Evolutionary conservation across 2,888 invertebrate species (phyloP).

Genomic region (Trachelus tabidus): DNA sequence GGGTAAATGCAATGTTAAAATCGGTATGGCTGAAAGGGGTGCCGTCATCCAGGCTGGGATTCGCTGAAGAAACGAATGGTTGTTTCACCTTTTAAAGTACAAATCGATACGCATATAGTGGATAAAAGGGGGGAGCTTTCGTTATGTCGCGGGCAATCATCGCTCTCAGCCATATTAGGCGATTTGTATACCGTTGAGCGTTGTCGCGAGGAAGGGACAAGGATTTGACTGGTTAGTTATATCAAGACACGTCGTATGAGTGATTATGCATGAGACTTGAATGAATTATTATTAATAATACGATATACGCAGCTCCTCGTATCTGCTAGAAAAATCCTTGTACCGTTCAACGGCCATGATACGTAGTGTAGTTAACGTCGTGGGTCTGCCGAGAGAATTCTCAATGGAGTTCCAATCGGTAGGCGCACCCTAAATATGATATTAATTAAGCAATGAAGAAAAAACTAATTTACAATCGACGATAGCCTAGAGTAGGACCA

Average conservation of each 20-base stretch:
- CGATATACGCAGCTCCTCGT: too few relatives aligned
- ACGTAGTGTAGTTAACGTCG: slow-evolving; percentile 24
- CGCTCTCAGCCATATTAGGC: slow-evolving; percentile 40
- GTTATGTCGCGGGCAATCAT: slow-evolving; percentile 32
- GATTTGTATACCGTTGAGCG: slow-evolving; percentile 38
- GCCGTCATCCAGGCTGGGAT: slow-evolving; percentile 14
- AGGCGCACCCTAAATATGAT: slow-evolving; percentile 45
- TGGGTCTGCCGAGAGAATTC: slow-evolving; percentile 39
- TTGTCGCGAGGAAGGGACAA: slow-evolving; percentile 30
- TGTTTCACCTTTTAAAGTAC: slow-evolving; percentile 42
- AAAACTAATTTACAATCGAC: slow-evolving; percentile 51
- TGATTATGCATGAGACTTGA: too few relatives aligned
- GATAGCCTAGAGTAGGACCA: slow-evolving; percentile 46
- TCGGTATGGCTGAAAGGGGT: slow-evolving; percentile 16
- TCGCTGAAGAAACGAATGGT: slow-evolving; percentile 31
- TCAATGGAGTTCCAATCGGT: slow-evolving; percentile 32
- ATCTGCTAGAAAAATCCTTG: too few relatives aligned
- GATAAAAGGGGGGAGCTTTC: slow-evolving; percentile 9
- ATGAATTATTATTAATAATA: too few relatives aligned
- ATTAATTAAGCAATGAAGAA: slow-evolving; percentile 53
- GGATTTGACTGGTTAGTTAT: too few relatives aligned
- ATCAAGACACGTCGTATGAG: too few relatives aligned
- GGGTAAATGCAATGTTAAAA: slow-evolving; percentile 1
- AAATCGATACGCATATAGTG: slow-evolving; percentile 32
- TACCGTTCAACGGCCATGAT: too few relatives aligned